phyloP scores from a whole-genome alignment of 2,113 vertebrate genomes.

The Paracyprichromis sp. region DNA sequence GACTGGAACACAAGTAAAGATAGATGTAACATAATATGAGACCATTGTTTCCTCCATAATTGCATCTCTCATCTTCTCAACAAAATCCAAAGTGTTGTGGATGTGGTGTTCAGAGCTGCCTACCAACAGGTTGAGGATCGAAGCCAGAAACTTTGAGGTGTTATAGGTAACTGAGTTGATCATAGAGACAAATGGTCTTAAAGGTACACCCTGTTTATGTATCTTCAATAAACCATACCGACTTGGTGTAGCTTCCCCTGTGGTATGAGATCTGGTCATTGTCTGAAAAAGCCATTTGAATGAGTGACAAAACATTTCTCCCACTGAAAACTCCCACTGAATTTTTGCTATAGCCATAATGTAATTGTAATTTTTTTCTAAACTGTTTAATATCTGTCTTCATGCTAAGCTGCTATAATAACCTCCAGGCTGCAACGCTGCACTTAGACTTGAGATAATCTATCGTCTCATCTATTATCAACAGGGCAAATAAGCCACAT shows the following conservation, averaged over 20 bases:
- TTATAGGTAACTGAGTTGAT: not conserved
- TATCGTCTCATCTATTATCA: not conserved
- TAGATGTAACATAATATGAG: not conserved
- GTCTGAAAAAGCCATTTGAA: not conserved
- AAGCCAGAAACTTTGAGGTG: not conserved
- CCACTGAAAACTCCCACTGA: not conserved
- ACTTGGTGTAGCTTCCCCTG: not conserved
- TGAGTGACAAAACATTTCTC: not conserved
- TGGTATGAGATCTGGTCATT: not conserved
- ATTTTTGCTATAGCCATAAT: not conserved
- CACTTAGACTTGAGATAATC: not conserved
- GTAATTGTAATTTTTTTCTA: rapidly evolving
- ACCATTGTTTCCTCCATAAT: not conserved
- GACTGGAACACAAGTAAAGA: not conserved
- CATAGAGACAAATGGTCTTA: not conserved
- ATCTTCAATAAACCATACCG: rapidly evolving
- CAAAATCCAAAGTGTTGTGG: not conserved
- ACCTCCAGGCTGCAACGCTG: not conserved
- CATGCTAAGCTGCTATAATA: not conserved
- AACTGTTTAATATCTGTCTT: not conserved
- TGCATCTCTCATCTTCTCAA: not conserved
- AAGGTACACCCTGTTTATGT: not conserved
- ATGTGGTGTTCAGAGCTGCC: not conserved
- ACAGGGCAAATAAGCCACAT: not conserved
- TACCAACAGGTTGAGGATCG: not conserved